phyloP scores from a whole-genome alignment of 1,140 invertebrate genomes.

The Stenopsyche tienmushanensis region DNA sequence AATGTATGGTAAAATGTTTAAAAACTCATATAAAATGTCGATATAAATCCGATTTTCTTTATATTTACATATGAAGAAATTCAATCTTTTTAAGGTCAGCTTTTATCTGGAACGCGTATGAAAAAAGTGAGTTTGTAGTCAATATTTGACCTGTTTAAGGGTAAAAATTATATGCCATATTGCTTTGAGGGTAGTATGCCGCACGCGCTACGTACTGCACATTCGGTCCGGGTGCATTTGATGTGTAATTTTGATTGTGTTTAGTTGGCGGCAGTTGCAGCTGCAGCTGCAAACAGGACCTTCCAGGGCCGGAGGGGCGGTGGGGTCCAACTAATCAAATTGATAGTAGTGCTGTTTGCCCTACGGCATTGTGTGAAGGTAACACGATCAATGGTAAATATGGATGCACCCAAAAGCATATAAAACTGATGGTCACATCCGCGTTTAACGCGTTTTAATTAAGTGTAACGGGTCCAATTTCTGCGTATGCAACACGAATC shows the following conservation, averaged over 20 bases:
- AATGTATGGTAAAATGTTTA: too few species aligned
- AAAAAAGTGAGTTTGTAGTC: not conserved
- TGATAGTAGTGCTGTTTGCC: conserved; percentile 8
- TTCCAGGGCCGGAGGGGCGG: conserved; percentile 1
- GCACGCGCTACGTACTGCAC: not conserved
- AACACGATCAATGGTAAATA: conserved; percentile 6
- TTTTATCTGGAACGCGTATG: too few species aligned
- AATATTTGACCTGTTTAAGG: not conserved
- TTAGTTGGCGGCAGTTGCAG: conserved; percentile 18
- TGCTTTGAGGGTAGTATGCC: not conserved
- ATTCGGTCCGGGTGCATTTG: conserved; percentile 18
- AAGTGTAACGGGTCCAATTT: not conserved
- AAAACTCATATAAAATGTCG: too few species aligned
- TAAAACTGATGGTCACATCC: not conserved
- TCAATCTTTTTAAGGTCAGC: too few species aligned
- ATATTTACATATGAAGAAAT: too few species aligned
- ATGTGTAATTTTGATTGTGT: conserved; percentile 29
- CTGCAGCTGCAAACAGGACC: conserved; percentile 15
- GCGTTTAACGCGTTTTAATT: not conserved
- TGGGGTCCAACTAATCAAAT: conserved; percentile 22
- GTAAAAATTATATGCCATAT: not conserved
- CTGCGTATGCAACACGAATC: not conserved
- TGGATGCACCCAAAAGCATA: not conserved
- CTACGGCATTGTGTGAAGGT: conserved; percentile 14
- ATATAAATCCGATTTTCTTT: too few species aligned